Evolutionary conservation across 2,797 vertebrate species (phyloP), one percentile per base, ranked within the genome.

Genomic region (Mormyrus hasselquistii): DNA sequence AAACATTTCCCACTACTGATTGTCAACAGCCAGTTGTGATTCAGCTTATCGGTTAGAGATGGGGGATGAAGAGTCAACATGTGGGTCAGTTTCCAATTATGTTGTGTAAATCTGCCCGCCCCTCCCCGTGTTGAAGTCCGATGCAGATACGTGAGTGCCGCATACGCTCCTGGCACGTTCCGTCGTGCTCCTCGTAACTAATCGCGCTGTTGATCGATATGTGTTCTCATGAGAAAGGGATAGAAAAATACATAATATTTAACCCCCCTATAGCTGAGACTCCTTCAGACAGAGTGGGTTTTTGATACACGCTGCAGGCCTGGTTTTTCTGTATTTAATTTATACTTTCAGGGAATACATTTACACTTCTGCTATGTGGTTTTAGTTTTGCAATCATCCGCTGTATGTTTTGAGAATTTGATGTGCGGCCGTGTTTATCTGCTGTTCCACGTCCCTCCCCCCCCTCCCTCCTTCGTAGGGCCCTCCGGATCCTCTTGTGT

Each of bases 41-140:
- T 14, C 88, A 88, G 91, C 88, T 87, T 88, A 83, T 86, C 88
- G 83, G 88, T 14, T 62, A 41, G 88, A 85, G 41, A 65, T 14
- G 10, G 41, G 88, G 87, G 87, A 88, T 86, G 79, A 34, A 52
- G 52, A 76, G 90, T 90, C 89, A 86, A 89, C 53, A 50, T 76
- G 87, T 89, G 88, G 89, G 90, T 90, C 92, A 89, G 82, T 90
- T 92, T 92, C 90, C 93, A 92, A 92, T 92, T 93, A 90, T 86
- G 89, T 90, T 93, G 92, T 92, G 92, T 91, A 92, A 92, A 92
- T 92, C 90, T 76, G 88, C 50, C 90, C 88, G 53, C 19, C 89
- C 89, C 86, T 87, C 86, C 90, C n/a, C 79, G 89, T 85, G 89
- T 16, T 65, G 41, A 34, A 47, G 14, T 62, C 87, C 9, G 62